Evolutionary conservation across 1,140 invertebrate species (phyloP), one percentile per base, ranked within the genome.

Genomic region (Nasonia giraulti): DNA sequence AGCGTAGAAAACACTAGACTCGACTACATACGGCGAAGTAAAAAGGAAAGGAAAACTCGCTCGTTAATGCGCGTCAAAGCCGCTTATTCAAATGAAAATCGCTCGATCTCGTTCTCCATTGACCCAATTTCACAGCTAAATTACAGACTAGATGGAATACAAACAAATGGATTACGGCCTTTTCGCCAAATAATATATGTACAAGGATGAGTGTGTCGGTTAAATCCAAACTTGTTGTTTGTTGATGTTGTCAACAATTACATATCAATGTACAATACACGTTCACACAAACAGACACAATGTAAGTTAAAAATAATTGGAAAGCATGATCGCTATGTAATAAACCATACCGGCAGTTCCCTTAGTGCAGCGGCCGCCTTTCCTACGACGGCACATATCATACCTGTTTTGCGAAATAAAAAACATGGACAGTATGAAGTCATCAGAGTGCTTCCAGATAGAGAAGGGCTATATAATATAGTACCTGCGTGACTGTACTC

Each of bases 371-470:
- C 97, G 96, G 93, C 97, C 97, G 94, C 97, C 97, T 95, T 98
- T 98, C 93, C 97, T 95, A 94, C 97, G 96, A 92, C 97, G 96
- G 95, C 97, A 98, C 97, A 98, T 97, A 96, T 98, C 97, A 95
- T 98, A 98, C 96, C 97, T 98, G 96, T 94, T 93, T 91, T 89
- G 90, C 88, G 91, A 89, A 90, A 93, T 92, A 92, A 87, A 92
- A 92, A 92, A 92, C 76, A 91, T 93, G 88, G 89, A 89, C 86
- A 91, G 88, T 90, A 92, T 92, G 90, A 92, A 92, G 91, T 91
- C 87, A 89, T 90, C 85, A 88, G 82, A 87, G 88, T 89, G 87
- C 86, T 86, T 88, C 85, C 80, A 86, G 83, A n/a, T 62, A 62
- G 2, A 87, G 85, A 86, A 85, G 83, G 82, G 86, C 85, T 86